Evolutionary conservation across 2,797 vertebrate genomes (phyloP), one percentile per base, ranked within the genome.

Genomic region (Sebastes cheni): DNA sequence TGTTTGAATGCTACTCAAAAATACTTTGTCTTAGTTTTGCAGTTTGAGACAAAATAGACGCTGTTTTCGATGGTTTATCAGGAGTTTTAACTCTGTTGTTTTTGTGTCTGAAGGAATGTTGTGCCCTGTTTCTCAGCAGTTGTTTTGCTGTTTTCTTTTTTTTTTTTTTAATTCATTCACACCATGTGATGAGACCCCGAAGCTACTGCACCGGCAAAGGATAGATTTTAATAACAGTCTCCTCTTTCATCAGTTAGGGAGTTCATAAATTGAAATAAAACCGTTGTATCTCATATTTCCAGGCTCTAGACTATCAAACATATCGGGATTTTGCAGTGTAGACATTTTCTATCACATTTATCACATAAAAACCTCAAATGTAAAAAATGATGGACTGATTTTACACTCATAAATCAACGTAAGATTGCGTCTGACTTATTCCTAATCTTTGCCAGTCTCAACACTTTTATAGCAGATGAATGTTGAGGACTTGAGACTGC

Each of bases 171-270:
- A 23, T 69, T 13, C 2, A 55, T 73, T 75, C 54, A 8, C 23
- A 61, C 72, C 84, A 85, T 88, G 84, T 84, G 82, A 88, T 67
- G n/a, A 72, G 27, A 67, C 61, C 82, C 75, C 34, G 67, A 72
- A 70, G 82, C 64, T n/a, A n/a, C 27, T 54, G 5, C 34, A 62
- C 6, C 3, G 4, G 30, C 60, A 69, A 39, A 52, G 8, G 13
- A 69, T 9, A 4, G 13, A 74, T 29, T 66, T 34, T 1, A 66
- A 42, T 55, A 71, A 55, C 70, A 77, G 20, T 20, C 42, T 39
- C 22, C 34, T 76, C 29, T 72, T 61, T 84, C 61, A 75, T 66
- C 66, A 50, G 42, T 42, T 30, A 13, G 2, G 5, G 8, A 55
- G 18, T 23, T 54, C 22, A 32, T 8, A 3, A 2, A 55, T 20